Percentiles rank a stretch among this genome's conserved stretches.
These are phyloP conservation scores for Sebastes diploproa DNA, from an alignment of 2,797 vertebrate species.

Conservation along the genomic window DNA sequence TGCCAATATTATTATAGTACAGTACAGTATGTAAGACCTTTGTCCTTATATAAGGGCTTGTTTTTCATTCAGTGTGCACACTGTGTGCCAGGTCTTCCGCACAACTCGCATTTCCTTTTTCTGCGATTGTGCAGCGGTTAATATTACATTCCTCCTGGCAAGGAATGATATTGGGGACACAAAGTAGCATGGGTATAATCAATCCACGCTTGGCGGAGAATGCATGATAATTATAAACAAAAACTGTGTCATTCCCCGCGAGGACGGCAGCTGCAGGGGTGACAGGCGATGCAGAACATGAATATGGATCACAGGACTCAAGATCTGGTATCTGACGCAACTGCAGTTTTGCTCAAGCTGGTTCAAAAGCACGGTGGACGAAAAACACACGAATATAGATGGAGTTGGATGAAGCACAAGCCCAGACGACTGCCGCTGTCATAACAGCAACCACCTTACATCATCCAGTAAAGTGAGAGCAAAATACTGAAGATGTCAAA, in stretches of 20 bases:
- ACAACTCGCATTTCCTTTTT: constrained; percentile 35
- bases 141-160: constrained; percentile 59
- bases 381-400: constrained; percentile 12
- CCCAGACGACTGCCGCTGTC: background rate
- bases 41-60: constrained; percentile 49
- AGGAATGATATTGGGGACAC: constrained; percentile 63
- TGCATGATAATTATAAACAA: constrained; percentile 75
- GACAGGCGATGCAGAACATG: constrained; percentile 67
- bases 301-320: constrained; percentile 74
- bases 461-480: constrained; percentile 7
- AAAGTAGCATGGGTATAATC: constrained; percentile 68
- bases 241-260: constrained; percentile 71
- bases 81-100: constrained; percentile 9
- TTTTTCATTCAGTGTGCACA: constrained; percentile 41
- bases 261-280: constrained; percentile 69
- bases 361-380: constrained; percentile 17
- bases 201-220: constrained; percentile 67
- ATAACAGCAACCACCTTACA: constrained; percentile 14
- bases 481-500: constrained; percentile 17
- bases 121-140: background rate
- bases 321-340: constrained; percentile 61
- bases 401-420: constrained; percentile 1
- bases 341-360: constrained; percentile 34
- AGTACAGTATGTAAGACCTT: constrained; percentile 40
- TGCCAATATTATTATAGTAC: constrained; percentile 49